Base-by-base conservation (phyloP, 2,888 invertebrate genomes). In the Ecliptopera silaceata region DNA sequence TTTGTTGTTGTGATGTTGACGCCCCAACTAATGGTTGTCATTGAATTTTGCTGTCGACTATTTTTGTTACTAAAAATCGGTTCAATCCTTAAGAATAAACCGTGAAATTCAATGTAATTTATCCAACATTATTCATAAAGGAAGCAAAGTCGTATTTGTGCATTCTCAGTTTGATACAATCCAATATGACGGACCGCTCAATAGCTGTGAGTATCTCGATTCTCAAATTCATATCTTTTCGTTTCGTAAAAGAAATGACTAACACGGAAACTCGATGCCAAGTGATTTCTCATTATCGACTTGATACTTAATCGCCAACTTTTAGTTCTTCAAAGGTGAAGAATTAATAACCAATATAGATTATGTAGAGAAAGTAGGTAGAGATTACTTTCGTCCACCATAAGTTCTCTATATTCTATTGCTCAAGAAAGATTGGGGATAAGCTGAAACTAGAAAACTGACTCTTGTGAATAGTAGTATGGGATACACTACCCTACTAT, bases 1-100 rank as follows among this genome's bases (percentile, higher is more conserved):
- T 20, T 20, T 22, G 22, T 22, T 22, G 22, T 22, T 22, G 6
- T 8, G 8, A 1, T 26, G 34, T 34, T 36, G 36, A 45, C 56
- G 57, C 83, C 85, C 85, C 85, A 86, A 86, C 86, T 68, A 86
- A 72, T 80, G 84, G 84, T 85, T 81, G 75, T 45, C 38, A 44
- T 45, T 36, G 64, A 63, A 65, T 59, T 69, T 71, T 70, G 64
- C 18, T 74, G 77, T 75, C 79, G 77, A 79, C 72, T 64, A 79
- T 77, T 75, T 72, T 56, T 51, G 32, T 59, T 39, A 48, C n/a
- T 15, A 3, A 11, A 18, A 43, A 52, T 59, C 57, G 60, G 3
- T 1, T 4, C 15, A 47, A 47, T 1, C 36, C 8, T 34, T 36
- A 15, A 36, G 10, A 36, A 15, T 1, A 15, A 36, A 15, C 15